Percentiles rank a stretch among this genome's conserved stretches.
Conservation (phyloP, 1,140 invertebrate species). For the Drosophila sproati region DNA sequence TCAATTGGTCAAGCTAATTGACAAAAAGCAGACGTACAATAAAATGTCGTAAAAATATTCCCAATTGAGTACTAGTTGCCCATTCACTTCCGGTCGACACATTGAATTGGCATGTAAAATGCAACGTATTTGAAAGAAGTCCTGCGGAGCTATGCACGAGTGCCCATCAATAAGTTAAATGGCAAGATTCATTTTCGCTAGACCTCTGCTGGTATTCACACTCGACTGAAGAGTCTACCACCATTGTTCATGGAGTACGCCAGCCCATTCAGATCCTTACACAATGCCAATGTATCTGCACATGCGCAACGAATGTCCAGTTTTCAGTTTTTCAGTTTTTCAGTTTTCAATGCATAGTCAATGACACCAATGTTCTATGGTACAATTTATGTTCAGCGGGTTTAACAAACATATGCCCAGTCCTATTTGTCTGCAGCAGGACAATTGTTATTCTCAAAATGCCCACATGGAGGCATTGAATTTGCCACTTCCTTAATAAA, state of each 20-base stretch:
- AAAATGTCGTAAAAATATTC: conserved; percentile 57
- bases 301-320: conserved; percentile 73
- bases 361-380: conserved; percentile 57
- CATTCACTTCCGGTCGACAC: conserved; percentile 50
- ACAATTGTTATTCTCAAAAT: conserved; percentile 12
- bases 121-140: conserved; percentile 51
- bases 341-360: conserved; percentile 31
- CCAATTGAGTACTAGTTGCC: conserved; percentile 30
- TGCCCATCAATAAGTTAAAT: conserved; percentile 68
- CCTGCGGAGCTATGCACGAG: conserved; percentile 77
- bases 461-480: conserved; percentile 1
- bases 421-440: conserved; percentile 15
- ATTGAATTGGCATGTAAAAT: conserved; percentile 77
- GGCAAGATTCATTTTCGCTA: conserved; percentile 31
- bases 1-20: conserved; percentile 52
- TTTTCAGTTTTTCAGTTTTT: conserved; percentile 5
- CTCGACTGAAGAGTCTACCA: conserved; percentile 62
- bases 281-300: conserved; percentile 59
- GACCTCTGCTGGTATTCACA: conserved; percentile 68
- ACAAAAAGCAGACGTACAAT: conserved; percentile 37
- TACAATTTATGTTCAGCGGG: conserved; percentile 47
- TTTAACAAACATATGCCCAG: conserved; percentile 33
- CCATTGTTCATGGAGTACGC: conserved; percentile 66
- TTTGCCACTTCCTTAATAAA: conserved; percentile 3
- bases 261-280: conserved; percentile 57